Base-by-base conservation (phyloP, 1,140 invertebrate species). In the Diachasmimorpha longicaudata region DNA sequence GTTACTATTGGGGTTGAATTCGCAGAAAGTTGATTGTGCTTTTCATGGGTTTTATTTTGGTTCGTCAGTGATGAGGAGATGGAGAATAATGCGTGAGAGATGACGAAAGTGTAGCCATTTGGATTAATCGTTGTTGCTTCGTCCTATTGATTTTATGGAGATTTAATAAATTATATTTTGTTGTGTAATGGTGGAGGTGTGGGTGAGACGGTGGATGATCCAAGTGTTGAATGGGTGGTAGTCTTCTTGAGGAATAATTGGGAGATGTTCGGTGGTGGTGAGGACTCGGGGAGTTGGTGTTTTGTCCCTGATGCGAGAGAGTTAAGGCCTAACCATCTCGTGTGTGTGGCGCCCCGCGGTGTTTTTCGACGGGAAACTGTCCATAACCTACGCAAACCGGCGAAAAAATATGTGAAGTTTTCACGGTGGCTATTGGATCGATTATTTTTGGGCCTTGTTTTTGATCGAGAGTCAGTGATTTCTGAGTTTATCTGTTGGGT, bases 321-420 rank as follows among this genome's bases (percentile, higher is more conserved):
- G 19, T 63, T 63, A 6, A 63, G 48, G 14, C 48, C 58, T 63
- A 63, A 63, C 23, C 23, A 16, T 55, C 48, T 55, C 48, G 48
- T 55, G 58, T 58, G 55, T 63, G 85, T 86, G 85, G 85, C 85
- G 85, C 84, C 84, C 83, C 81, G 58, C 83, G 79, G 85, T 83
- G 85, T 85, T 87, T 83, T 83, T 82, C 80, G 79, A 81, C 77
- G 78, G 72, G 80, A 87, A 84, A 79, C 83, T 85, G 79, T 80
- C 79, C 77, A 81, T 81, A 84, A 84, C 81, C 81, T 83, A 79
- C 76, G 76, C 75, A 69, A 78, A 80, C 80, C 77, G 67, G 79
- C 75, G 72, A n/a, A 77, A 77, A 79, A 79, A 66, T 2, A 72
- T 73, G 70, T 72, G 44, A 55, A 72, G 66, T 73, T 75, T 76